Conservation (phyloP, 2,113 vertebrate species). For the Misgurnus anguillicaudatus region DNA sequence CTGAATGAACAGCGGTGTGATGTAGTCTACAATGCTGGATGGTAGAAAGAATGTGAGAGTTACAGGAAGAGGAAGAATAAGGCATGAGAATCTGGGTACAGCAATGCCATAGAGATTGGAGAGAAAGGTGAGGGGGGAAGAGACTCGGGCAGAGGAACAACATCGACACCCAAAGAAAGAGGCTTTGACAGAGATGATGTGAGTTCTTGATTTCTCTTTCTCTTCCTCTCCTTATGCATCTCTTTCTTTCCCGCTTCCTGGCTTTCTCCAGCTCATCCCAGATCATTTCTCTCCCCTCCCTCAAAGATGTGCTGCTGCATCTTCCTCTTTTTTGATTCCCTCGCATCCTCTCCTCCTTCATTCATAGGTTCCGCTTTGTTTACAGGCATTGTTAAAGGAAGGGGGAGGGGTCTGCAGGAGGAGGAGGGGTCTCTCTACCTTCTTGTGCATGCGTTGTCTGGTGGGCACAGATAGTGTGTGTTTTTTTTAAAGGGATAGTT, state of each 20-base stretch:
- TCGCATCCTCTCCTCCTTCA: constrained; percentile 52
- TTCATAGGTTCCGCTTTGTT: constrained; percentile 72
- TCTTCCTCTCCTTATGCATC: constrained; percentile 45
- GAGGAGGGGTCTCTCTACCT: constrained; percentile 47
- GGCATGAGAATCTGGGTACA: constrained; percentile 29
- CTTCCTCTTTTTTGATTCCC: constrained; percentile 46
- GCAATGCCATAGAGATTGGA: constrained; percentile 38
- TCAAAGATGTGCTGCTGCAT: constrained; percentile 46
- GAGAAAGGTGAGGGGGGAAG: constrained; percentile 48
- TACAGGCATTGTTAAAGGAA: constrained; percentile 56
- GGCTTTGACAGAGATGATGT: constrained; percentile 77
- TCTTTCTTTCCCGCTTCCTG: constrained; percentile 16
- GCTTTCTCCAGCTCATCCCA: constrained; percentile 14
- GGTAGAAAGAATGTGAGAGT: constrained; percentile 35
- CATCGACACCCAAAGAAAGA: constrained; percentile 66
- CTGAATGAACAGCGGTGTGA: constrained; percentile 60
- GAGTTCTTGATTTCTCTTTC: constrained; percentile 63
- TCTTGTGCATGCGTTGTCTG: constrained; percentile 34
- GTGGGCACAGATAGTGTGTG: constrained; percentile 25
- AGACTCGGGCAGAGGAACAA: constrained; percentile 55
- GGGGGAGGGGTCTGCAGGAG: constrained; percentile 14
- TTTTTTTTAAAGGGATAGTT: constrained; percentile 36
- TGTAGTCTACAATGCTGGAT: constrained; percentile 62
- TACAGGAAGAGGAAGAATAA: constrained; percentile 24
- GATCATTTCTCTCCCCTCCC: constrained; percentile 54